A percentile compares a stretch with the other conserved stretches of the same genome.
Evolutionary conservation across 2,888 invertebrate species (phyloP).

Genomic region (Beris chalybata): DNA sequence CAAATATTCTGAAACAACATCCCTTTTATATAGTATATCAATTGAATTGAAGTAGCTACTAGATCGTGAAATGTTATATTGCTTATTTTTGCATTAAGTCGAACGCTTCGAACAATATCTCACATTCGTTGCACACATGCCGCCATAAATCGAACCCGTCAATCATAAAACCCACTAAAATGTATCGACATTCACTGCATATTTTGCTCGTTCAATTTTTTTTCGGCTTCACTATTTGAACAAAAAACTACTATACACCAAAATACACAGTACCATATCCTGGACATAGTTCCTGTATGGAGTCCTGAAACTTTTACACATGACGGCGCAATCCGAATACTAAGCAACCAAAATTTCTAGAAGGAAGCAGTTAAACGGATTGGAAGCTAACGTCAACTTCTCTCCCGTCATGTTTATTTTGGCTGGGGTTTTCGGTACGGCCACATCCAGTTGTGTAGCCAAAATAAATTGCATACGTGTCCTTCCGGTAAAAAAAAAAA

Average conservation of each 20-base stretch:
- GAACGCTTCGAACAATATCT: no score
- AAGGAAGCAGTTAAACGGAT: neutral
- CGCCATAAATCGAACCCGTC: no score
- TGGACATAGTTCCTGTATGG: neutral
- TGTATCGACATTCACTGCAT: neutral
- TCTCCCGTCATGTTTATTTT: neutral
- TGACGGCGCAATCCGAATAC: conserved; percentile 1
- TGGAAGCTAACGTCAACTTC: conserved; percentile 2
- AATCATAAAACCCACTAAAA: no score
- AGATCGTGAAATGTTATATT: no score
- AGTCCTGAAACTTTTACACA: conserved; percentile 9
- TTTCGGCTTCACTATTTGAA: conserved; percentile 7
- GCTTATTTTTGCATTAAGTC: no score
- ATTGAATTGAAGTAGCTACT: no score
- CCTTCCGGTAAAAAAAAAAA: neutral
- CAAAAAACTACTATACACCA: conserved; percentile 4
- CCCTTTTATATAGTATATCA: no score
- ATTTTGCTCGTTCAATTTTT: neutral
- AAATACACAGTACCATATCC: conserved; percentile 4
- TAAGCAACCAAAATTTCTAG: neutral
- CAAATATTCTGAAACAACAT: no score
- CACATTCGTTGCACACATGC: no score
- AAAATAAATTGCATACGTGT: conserved; percentile 6
- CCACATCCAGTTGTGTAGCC: neutral
- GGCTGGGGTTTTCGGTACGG: neutral